Evolutionary conservation across 2,888 invertebrate genomes (phyloP).

Genomic region (Erynnis tages): DNA sequence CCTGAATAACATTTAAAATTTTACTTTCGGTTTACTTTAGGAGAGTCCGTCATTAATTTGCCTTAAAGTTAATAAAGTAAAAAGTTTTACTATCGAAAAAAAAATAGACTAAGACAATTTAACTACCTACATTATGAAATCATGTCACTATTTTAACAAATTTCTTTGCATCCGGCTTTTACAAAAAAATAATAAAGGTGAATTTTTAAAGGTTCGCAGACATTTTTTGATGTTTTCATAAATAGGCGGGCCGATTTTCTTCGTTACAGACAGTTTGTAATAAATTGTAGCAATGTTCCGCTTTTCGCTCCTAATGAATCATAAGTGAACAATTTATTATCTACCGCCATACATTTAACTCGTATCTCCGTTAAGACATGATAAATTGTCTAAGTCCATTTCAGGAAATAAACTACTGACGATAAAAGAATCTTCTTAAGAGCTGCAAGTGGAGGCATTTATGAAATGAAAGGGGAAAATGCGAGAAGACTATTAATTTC

Average conservation of each 20-base stretch:
- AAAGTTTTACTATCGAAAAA: no score
- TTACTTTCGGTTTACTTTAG: no score
- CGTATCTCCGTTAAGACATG: conserved; percentile 8
- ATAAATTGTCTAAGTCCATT: conserved; percentile 11
- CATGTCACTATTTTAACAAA: no score
- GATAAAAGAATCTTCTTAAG: conserved; percentile 3
- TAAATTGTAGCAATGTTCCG: conserved; percentile 4
- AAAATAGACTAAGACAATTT: no score
- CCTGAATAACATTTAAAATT: conserved; percentile 44
- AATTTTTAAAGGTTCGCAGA: no score
- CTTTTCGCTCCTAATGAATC: conserved; percentile 12
- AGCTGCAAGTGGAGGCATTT: conserved; percentile 45
- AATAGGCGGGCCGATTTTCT: not conserved
- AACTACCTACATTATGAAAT: no score
- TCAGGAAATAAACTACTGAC: conserved; percentile 6
- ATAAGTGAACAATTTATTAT: conserved; percentile 20
- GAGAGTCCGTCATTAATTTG: no score
- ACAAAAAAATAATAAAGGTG: no score
- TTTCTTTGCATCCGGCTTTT: no score
- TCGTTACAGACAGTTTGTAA: not conserved
- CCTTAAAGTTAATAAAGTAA: no score
- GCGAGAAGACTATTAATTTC: not conserved
- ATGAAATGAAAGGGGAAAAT: not conserved
- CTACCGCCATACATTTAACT: conserved; percentile 1
- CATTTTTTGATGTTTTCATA: not conserved